Conservation (phyloP, 1,140 invertebrate genomes). For the Atta cephalotes region DNA sequence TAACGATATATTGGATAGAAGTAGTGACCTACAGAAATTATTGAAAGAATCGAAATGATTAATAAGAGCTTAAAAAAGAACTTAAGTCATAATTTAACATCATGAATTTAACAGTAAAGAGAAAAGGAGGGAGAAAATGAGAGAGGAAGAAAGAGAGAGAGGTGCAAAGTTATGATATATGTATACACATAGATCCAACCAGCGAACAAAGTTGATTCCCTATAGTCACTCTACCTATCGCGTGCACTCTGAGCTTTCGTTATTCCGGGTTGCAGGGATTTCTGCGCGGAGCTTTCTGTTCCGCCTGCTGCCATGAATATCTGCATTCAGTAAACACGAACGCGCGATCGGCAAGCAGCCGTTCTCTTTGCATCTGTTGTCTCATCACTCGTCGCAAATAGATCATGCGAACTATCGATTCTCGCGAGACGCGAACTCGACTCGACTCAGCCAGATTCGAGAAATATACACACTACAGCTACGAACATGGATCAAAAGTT, state of each 20-base stretch:
- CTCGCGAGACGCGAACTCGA: conserved; percentile 29
- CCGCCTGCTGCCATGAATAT: conserved; percentile 41
- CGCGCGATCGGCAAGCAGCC: conserved; percentile 12
- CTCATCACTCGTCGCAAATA: conserved; percentile 3
- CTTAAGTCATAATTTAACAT: no score
- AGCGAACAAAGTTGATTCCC: conserved; percentile 74
- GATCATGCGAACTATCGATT: conserved; percentile 11
- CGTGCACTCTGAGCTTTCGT: conserved; percentile 51
- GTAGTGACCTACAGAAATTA: no score
- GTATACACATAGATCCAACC: conserved; percentile 19
- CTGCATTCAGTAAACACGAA: neutral
- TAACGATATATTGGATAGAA: no score
- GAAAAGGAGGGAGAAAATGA: neutral
- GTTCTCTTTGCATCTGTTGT: neutral
- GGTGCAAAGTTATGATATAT: neutral
- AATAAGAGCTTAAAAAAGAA: no score
- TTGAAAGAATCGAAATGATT: no score
- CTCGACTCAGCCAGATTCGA: conserved; percentile 8
- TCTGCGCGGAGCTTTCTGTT: conserved; percentile 23
- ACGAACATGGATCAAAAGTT: neutral
- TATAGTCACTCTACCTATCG: conserved; percentile 65
- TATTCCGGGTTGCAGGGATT: conserved; percentile 46
- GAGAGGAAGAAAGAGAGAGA: neutral
- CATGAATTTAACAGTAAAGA: no score
- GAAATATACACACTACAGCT: neutral